Evolutionary conservation across 2,113 vertebrate genomes (phyloP).

Genomic region (Odontesthes bonariensis): DNA sequence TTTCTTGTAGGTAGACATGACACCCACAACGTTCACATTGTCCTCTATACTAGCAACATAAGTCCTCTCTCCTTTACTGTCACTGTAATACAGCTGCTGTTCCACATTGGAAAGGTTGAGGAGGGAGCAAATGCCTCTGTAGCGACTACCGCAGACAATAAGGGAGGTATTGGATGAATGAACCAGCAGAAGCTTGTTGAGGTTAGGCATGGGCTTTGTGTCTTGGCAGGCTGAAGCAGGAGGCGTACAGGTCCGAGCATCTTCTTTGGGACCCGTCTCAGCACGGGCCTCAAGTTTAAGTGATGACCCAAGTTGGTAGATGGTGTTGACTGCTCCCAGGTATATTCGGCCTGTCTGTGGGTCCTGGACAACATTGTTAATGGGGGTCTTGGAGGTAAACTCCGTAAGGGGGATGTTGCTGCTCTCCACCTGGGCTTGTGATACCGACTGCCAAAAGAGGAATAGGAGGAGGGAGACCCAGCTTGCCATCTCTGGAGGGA

Average conservation of each 20-base stretch:
- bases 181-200: constrained; percentile 92
- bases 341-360: constrained; percentile 88
- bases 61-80: constrained; percentile 90
- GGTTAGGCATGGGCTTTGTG: constrained; percentile 84
- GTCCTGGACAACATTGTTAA: constrained; percentile 92
- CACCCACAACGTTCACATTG: constrained; percentile 89
- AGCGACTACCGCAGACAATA: constrained; percentile 93
- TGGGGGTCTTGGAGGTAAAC: constrained; percentile 79
- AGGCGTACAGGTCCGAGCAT: constrained; percentile 90
- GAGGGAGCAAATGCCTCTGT: constrained; percentile 93
- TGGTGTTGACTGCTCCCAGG: constrained; percentile 88
- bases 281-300: constrained; percentile 72
- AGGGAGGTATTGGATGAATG: constrained; percentile 80
- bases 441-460: constrained; percentile 43
- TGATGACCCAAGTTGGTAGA: constrained; percentile 86
- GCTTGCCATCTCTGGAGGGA: constrained; percentile 80
- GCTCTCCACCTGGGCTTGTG: constrained; percentile 47
- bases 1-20: constrained; percentile 82
- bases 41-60: constrained; percentile 93
- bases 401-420: constrained; percentile 16
- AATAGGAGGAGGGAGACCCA: constrained; percentile 77
- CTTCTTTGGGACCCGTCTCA: constrained; percentile 85
- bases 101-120: constrained; percentile 88
- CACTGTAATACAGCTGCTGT: constrained; percentile 86
- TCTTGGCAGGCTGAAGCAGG: constrained; percentile 88